A percentile compares a stretch with the other conserved stretches of the same genome.
Evolutionary conservation across 2,888 invertebrate species (phyloP).

Genomic region (Epirrhoe alternata): DNA sequence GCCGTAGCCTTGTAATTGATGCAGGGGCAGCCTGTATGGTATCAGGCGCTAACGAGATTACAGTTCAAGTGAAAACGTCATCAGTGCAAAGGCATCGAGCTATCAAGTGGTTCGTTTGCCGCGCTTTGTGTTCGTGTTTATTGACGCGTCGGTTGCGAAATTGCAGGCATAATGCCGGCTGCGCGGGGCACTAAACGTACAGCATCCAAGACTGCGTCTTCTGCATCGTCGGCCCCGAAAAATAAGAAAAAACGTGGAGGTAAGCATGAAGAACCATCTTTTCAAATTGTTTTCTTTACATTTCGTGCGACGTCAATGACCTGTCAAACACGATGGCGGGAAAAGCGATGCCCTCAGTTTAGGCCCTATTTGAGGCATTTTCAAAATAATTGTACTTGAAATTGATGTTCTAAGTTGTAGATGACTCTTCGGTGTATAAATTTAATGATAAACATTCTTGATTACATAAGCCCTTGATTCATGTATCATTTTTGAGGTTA

Average conservation of each 20-base stretch:
- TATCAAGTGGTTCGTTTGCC: slow-evolving; percentile 64
- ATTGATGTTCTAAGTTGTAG: slow-evolving; percentile 21
- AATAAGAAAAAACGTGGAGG: slow-evolving; percentile 83
- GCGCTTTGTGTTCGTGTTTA: slow-evolving; percentile 70
- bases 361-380: slow-evolving; percentile 49
- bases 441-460: slow-evolving; percentile 37
- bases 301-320: slow-evolving; percentile 80
- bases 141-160: slow-evolving; percentile 77
- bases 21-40: slow-evolving; percentile 68
- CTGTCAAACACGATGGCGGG: slow-evolving; percentile 84
- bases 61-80: slow-evolving; percentile 73
- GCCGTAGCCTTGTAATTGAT: slow-evolving; percentile 76
- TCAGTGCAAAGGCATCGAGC: slow-evolving; percentile 57
- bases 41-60: slow-evolving; percentile 73
- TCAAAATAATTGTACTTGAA: slow-evolving; percentile 45
- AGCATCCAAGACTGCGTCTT: slow-evolving; percentile 73
- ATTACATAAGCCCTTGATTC: slow-evolving; percentile 40
- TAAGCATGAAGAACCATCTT: slow-evolving; percentile 55
- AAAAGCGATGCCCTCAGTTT: slow-evolving; percentile 53
- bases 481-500: slow-evolving; percentile 51
- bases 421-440: slow-evolving; percentile 23
- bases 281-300: slow-evolving; percentile 75
- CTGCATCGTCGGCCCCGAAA: slow-evolving; percentile 70
- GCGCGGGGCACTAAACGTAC: slow-evolving; percentile 81
- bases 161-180: slow-evolving; percentile 83